Conservation (phyloP, 2,797 vertebrate species). For the Poeciliopsis paucimaculata region DNA sequence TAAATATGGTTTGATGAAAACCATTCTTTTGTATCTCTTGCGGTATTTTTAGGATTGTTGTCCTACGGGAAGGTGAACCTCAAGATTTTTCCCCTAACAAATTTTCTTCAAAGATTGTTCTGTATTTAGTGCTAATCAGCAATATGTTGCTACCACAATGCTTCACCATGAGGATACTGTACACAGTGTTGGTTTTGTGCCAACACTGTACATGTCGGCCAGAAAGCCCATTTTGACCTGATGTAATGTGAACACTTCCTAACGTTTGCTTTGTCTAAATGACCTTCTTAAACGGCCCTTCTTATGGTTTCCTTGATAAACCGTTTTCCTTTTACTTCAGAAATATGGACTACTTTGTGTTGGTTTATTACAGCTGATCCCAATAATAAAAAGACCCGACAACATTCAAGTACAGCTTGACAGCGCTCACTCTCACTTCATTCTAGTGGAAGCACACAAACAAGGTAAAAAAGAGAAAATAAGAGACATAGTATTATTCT, state of each 20-base stretch:
- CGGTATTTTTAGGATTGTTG: background rate
- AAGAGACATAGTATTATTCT: conserved; percentile 43
- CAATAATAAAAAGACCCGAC: background rate
- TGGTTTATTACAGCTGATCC: background rate
- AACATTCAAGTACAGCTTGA: background rate
- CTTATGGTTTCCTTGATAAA: background rate
- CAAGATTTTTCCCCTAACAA: background rate
- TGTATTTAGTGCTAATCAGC: background rate
- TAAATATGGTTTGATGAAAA: background rate
- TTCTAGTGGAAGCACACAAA: conserved; percentile 57
- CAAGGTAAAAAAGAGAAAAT: conserved; percentile 24
- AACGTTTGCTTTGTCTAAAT: background rate
- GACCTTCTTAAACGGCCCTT: background rate
- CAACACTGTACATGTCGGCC: background rate
- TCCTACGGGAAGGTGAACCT: background rate
- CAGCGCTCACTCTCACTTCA: conserved; percentile 38
- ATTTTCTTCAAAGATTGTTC: background rate
- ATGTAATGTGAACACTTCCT: background rate
- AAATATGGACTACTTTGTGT: background rate
- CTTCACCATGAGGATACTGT: background rate
- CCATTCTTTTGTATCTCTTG: background rate
- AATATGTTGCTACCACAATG: background rate
- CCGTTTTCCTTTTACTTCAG: background rate
- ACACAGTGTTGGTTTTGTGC: background rate
- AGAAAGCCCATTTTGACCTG: background rate